A percentile compares a stretch with the other conserved stretches of the same genome.
These are phyloP conservation scores for Lepidochrysops patricia DNA, from an alignment of 2,888 invertebrate genomes.

Conservation along the genomic window DNA sequence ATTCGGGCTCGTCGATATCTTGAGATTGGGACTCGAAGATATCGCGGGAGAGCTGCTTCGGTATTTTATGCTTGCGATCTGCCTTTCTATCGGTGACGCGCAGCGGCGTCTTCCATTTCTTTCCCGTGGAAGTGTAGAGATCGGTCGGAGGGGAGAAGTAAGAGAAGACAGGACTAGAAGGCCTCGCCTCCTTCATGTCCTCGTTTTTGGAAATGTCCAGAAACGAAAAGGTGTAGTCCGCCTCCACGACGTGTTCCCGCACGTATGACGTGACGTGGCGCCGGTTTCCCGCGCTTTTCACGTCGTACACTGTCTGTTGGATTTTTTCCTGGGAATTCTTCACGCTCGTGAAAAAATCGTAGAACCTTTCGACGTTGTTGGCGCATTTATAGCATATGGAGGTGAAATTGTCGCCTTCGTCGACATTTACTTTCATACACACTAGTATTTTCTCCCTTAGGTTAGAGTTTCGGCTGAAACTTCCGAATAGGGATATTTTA, in stretches of 20 bases:
- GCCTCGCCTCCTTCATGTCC: constrained; percentile 38
- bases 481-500: constrained; percentile 50
- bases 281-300: constrained; percentile 29
- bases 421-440: constrained; percentile 50
- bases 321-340: constrained; percentile 46
- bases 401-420: constrained; percentile 45
- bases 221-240: constrained; percentile 57
- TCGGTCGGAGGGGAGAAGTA: constrained; percentile 49
- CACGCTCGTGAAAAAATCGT: constrained; percentile 45
- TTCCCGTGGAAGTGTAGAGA: constrained; percentile 33
- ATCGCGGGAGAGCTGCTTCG: constrained; percentile 49
- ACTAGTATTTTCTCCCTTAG: constrained; percentile 53
- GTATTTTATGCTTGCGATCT: constrained; percentile 26
- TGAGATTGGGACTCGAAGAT: constrained; percentile 59
- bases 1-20: constrained; percentile 40
- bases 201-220: constrained; percentile 43
- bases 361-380: constrained; percentile 51
- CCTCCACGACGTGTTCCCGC: constrained; percentile 48
- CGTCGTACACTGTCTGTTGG: constrained; percentile 30
- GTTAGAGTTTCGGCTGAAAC: constrained; percentile 43
- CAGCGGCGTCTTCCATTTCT: constrained; percentile 46
- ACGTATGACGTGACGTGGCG: constrained; percentile 48
- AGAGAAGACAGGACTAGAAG: constrained; percentile 57
- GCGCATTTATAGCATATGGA: constrained; percentile 59
- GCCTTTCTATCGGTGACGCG: constrained; percentile 22